Evolutionary conservation across 2,113 vertebrate genomes (phyloP).

Genomic region (Sialia sialis): DNA sequence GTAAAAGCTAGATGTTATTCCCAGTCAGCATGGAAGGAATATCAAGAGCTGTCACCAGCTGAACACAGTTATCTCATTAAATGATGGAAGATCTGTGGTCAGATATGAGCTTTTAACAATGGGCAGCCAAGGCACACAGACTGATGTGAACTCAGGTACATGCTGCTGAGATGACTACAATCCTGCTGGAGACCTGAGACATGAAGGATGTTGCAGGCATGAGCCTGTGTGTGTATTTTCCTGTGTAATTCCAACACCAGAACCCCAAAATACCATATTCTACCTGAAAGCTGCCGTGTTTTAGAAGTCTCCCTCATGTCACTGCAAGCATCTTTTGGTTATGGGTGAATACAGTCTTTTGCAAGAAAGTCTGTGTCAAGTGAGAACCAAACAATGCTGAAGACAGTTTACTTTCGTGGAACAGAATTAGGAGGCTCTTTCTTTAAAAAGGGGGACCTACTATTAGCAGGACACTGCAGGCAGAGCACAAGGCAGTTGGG

Average conservation of each 20-base stretch:
- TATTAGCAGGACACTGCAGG: not conserved
- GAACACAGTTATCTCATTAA: not conserved
- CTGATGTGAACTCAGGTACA: not conserved
- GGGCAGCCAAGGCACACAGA: not conserved
- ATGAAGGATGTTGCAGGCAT: not conserved
- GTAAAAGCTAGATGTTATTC: not conserved
- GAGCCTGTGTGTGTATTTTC: not conserved
- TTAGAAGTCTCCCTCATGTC: not conserved
- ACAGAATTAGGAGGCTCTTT: not conserved
- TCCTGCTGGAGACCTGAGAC: not conserved
- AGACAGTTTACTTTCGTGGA: not conserved
- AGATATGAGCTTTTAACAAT: not conserved
- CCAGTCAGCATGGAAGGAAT: not conserved
- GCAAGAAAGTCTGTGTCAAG: not conserved
- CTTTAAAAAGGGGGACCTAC: not conserved
- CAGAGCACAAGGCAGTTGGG: not conserved
- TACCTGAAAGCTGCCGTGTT: not conserved
- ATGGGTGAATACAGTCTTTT: not conserved
- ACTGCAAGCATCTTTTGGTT: not conserved
- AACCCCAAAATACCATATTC: not conserved
- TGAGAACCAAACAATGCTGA: not conserved
- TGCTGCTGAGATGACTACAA: not conserved
- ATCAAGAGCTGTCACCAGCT: slow-evolving; percentile 9
- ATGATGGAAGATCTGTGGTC: slow-evolving; percentile 5
- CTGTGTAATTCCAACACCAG: not conserved